Percentiles rank a stretch among this genome's conserved stretches.
Evolutionary conservation across 2,113 vertebrate genomes (phyloP).

Genomic region (Grammomys surdaster): DNA sequence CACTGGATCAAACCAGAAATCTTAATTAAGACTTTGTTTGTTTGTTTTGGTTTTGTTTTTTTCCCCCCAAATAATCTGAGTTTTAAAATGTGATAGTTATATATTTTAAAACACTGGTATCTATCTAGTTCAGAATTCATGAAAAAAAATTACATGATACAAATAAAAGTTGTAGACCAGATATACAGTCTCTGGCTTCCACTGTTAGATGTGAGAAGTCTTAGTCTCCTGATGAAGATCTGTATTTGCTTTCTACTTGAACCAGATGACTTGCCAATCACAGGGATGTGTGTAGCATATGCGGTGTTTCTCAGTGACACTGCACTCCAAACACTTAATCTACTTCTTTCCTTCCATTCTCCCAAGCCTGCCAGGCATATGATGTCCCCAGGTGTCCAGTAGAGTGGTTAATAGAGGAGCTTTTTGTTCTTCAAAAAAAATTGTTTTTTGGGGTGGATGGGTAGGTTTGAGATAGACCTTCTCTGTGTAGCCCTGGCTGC

Average conservation of each 20-base stretch:
- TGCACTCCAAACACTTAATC: fast-evolving
- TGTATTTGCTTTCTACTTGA: background rate
- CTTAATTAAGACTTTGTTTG: background rate
- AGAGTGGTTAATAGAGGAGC: background rate
- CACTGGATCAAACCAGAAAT: background rate
- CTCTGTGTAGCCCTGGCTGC: background rate
- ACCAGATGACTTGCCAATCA: background rate
- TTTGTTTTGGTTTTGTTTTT: background rate
- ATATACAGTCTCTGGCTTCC: background rate
- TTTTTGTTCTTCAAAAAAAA: background rate
- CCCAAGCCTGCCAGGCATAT: background rate
- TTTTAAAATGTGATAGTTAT: background rate
- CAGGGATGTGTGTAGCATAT: background rate
- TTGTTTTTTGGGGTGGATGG: background rate
- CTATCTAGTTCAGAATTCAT: background rate
- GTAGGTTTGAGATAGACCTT: background rate
- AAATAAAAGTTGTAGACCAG: background rate
- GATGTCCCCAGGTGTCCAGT: too few species aligned
- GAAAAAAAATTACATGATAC: background rate
- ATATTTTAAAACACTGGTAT: constrained; percentile 26
- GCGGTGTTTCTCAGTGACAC: fast-evolving
- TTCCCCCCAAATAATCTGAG: background rate
- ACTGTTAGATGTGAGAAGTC: background rate
- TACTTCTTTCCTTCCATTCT: background rate
- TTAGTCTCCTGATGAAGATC: background rate